Evolutionary conservation across 2,113 vertebrate species (phyloP), one percentile per base, ranked within the genome.

Genomic region (Scartelaos histophorus): DNA sequence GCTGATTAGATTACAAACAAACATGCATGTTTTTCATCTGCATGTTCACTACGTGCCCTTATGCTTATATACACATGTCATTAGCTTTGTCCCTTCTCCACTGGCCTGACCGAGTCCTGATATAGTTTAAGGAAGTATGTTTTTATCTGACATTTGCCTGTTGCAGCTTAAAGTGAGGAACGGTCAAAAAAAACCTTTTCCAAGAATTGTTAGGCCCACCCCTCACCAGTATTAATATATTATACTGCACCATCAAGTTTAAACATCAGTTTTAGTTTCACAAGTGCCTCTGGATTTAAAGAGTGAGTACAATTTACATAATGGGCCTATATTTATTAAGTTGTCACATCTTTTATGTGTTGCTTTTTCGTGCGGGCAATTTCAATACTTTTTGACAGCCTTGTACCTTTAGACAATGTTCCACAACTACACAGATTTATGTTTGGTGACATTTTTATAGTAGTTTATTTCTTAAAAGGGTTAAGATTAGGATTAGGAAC

Each of bases 111-210:
- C 82, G n/a, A 62, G 2, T 67, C 19, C 60, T 62, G 84, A 87
- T 88, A 71, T 83, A 71, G 38, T 51, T 29, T 75, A 25, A 86
- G 90, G 90, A 92, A 90, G 83, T 81, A 60, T 87, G 84, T 16
- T 0, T 70, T 46, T 76, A 54, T 77, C 47, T 80, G 88, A 88
- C 84, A 90, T 75, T 64, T 68, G 29, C 29, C 29, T 4, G 29
- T 61, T 62, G 15, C 67, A 62, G n/a, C 54, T 58, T 43, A 56
- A 57, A 51, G 19, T 19, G 51, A 56, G 67, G 65, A 53, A 24
- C 35, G 7, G 7, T 2, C 35, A 70, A 49, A 72, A 34, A 62
- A 10, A 9, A 1, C 38, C 68, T 54, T 67, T 60, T 2, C 77
- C 75, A 70, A 21, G 43, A 56, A 70, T 71, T 34, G 53, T 51